Evolutionary conservation across 2,888 invertebrate genomes (phyloP).

Genomic region (Meteorus cinctellus): DNA sequence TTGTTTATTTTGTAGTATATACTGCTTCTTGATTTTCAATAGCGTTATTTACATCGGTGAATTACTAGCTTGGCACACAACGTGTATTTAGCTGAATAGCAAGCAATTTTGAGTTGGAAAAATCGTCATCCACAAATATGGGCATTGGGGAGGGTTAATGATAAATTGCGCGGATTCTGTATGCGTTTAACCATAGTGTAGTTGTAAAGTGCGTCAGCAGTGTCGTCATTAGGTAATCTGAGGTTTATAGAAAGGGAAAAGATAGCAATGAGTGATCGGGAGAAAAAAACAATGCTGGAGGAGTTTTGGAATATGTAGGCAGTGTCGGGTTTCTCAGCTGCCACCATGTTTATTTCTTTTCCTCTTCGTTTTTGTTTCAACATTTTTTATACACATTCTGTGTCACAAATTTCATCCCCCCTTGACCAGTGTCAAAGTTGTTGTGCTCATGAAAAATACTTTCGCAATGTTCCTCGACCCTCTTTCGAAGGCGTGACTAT

Average conservation of each 20-base stretch:
- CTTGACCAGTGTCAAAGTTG: not conserved
- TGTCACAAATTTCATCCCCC: not conserved
- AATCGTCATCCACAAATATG: conserved; percentile 47
- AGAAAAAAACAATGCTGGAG: not conserved
- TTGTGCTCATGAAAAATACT: conserved; percentile 11
- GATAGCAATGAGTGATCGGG: not conserved
- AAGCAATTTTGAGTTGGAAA: conserved; percentile 33
- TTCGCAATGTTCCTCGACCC: not conserved
- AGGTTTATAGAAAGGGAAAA: not conserved
- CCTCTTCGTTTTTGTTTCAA: not conserved
- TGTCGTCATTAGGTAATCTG: too few species aligned
- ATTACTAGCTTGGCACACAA: conserved; percentile 12
- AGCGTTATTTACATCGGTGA: not conserved
- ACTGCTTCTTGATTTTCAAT: not conserved
- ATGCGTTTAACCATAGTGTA: not conserved
- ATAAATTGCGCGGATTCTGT: conserved; percentile 13
- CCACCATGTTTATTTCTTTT: not conserved
- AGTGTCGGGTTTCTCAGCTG: not conserved
- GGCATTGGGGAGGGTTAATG: conserved; percentile 40
- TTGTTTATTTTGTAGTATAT: too few species aligned
- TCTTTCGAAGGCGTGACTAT: not conserved
- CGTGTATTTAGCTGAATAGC: conserved; percentile 35
- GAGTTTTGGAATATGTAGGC: not conserved
- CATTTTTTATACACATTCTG: not conserved
- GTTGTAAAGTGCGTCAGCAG: not conserved